A percentile compares a stretch with the other conserved stretches of the same genome.
Conservation (phyloP, 2,797 vertebrate species). For the Sternotherus odoratus region DNA sequence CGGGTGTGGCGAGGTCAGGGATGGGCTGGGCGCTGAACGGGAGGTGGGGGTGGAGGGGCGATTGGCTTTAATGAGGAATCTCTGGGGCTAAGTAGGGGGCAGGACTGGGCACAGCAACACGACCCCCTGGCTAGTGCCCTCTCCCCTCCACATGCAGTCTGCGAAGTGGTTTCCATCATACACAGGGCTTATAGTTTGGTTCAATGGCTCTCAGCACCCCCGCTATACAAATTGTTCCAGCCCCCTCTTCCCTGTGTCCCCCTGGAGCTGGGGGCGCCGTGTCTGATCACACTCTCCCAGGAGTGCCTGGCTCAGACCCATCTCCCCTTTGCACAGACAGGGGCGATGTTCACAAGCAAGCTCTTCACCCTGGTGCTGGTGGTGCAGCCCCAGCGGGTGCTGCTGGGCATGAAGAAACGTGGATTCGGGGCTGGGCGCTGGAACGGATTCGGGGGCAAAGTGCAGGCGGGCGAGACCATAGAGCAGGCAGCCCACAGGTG, state of each 20-base stretch:
- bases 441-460: conserved; percentile 98
- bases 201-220: too few relatives aligned
- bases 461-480: conserved; percentile 90
- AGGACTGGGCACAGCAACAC: fast-evolving
- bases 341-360: conserved; percentile 83
- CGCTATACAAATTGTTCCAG: too few relatives aligned
- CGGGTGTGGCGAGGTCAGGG: neutral
- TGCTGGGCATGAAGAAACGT: conserved; percentile 97
- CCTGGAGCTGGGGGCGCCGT: too few relatives aligned
- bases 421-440: conserved; percentile 93
- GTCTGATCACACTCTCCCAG: neutral
- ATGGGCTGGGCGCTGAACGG: neutral
- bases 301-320: fast-evolving
- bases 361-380: conserved; percentile 93
- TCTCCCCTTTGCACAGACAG: neutral
- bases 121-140: neutral
- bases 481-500: conserved; percentile 92
- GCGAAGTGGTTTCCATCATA: too few relatives aligned
- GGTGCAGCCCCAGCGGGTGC: conserved; percentile 86
- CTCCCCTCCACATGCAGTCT: neutral
- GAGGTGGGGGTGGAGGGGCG: fast-evolving
- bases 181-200: too few relatives aligned
- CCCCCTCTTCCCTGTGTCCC: too few relatives aligned
- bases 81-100: neutral
- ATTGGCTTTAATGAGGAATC: neutral